A percentile compares a stretch with the other conserved stretches of the same genome.
Evolutionary conservation across 2,797 vertebrate genomes (phyloP).

Genomic region (Urosaurus nigricauda): DNA sequence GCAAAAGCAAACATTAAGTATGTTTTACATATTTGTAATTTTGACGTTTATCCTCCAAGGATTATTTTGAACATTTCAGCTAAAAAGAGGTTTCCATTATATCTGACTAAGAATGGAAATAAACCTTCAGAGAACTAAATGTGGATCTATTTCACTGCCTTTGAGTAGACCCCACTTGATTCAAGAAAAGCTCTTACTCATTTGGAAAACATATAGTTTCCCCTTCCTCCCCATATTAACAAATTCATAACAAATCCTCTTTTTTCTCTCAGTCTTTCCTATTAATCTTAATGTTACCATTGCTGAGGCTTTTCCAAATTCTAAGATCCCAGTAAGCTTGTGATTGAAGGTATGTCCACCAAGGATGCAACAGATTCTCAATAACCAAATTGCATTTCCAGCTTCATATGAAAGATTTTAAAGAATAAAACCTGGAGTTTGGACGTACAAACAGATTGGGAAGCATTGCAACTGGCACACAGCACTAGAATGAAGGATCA

Average conservation of each 20-base stretch:
- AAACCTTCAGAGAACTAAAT: background rate
- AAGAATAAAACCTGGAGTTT: background rate
- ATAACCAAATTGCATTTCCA: conserved; percentile 3
- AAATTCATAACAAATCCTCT: background rate
- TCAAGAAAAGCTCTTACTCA: background rate
- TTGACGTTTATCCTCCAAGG: background rate
- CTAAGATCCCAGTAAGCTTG: background rate
- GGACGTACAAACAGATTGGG: background rate
- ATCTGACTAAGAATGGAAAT: background rate
- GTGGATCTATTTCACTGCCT: background rate
- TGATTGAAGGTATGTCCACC: background rate
- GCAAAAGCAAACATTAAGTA: background rate
- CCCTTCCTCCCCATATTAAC: background rate
- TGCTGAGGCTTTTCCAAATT: background rate
- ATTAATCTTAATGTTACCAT: background rate
- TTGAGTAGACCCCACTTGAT: background rate
- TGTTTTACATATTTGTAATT: conserved; percentile 15
- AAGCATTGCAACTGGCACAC: background rate
- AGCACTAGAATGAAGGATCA: background rate
- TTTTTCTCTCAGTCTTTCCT: background rate
- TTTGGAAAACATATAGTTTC: background rate
- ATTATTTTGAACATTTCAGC: conserved; percentile 20
- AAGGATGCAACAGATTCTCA: conserved; percentile 7
- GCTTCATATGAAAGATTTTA: background rate
- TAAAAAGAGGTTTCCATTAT: conserved; percentile 5